Evolutionary conservation across 2,888 invertebrate species (phyloP).

Genomic region (Quadroppia sp.): DNA sequence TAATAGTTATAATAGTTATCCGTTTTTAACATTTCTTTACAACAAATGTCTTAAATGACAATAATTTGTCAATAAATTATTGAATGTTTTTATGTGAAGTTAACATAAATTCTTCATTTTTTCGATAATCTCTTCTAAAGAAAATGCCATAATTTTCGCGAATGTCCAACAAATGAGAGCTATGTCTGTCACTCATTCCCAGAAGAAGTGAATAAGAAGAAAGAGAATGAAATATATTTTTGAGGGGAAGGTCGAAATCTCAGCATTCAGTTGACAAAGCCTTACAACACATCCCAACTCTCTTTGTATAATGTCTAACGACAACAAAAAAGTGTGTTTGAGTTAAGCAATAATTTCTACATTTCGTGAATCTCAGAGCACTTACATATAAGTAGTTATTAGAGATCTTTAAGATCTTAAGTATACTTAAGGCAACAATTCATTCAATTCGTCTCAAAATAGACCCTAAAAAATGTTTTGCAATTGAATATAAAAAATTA

Average conservation of each 20-base stretch:
- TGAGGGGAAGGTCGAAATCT: slow-evolving; percentile 25
- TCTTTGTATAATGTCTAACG: slow-evolving; percentile 18
- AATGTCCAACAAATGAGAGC: not conserved
- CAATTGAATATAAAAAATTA: too few relatives aligned
- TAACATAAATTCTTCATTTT: too few relatives aligned
- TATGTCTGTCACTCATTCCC: slow-evolving; percentile 12
- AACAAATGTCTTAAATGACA: too few relatives aligned
- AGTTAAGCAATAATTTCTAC: slow-evolving; percentile 28
- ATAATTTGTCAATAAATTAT: too few relatives aligned
- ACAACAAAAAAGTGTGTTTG: slow-evolving; percentile 13
- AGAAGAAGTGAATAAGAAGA: slow-evolving; percentile 2
- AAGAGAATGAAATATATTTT: not conserved
- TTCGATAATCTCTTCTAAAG: too few relatives aligned
- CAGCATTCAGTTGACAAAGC: not conserved
- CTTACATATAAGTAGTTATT: slow-evolving; percentile 6
- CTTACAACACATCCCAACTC: slow-evolving; percentile 8
- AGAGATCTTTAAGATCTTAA: not conserved
- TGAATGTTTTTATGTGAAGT: too few relatives aligned
- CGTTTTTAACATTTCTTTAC: slow-evolving; percentile 5
- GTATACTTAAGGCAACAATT: not conserved
- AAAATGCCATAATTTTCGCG: too few relatives aligned
- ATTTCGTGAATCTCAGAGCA: slow-evolving; percentile 3
- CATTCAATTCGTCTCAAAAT: too few relatives aligned
- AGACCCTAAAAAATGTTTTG: too few relatives aligned
- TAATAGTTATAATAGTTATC: slow-evolving; percentile 8